Conservation (phyloP, 2,888 invertebrate species). For the Periphyllus acericola region DNA sequence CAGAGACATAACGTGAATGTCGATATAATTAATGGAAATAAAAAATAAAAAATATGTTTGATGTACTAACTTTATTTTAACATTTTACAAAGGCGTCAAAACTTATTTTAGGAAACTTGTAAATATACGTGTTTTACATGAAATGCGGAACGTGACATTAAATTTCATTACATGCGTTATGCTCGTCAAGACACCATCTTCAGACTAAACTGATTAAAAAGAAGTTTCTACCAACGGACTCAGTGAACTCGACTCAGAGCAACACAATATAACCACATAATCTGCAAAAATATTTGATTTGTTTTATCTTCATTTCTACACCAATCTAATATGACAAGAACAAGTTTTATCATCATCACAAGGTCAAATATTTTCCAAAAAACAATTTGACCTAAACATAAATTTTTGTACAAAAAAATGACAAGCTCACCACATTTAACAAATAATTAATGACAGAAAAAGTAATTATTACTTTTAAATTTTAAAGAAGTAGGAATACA, state of each 20-base stretch:
- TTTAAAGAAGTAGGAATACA: too few relatives aligned
- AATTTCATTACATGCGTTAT: constrained; percentile 12
- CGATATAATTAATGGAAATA: too few relatives aligned
- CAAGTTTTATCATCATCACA: background rate
- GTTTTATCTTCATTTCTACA: background rate
- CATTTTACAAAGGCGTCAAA: constrained; percentile 5
- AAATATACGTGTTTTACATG: constrained; percentile 48
- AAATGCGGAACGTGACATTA: constrained; percentile 39
- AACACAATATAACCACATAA: background rate
- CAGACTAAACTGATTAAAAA: constrained; percentile 38
- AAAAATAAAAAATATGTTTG: background rate
- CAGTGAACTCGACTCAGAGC: background rate
- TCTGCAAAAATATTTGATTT: background rate
- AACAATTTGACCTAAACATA: too few relatives aligned
- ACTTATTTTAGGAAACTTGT: constrained; percentile 36
- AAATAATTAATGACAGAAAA: too few relatives aligned
- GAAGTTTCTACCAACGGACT: constrained; percentile 8
- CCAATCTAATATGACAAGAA: background rate
- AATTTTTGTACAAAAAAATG: too few relatives aligned
- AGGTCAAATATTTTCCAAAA: background rate
- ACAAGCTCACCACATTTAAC: too few relatives aligned
- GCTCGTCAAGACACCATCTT: background rate
- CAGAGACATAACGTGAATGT: too few relatives aligned
- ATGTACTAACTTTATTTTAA: constrained; percentile 24
- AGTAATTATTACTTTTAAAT: too few relatives aligned